These are phyloP conservation scores for Alectura lathami DNA, from an alignment of 2,113 vertebrate genomes.

Conservation along the genomic window DNA sequence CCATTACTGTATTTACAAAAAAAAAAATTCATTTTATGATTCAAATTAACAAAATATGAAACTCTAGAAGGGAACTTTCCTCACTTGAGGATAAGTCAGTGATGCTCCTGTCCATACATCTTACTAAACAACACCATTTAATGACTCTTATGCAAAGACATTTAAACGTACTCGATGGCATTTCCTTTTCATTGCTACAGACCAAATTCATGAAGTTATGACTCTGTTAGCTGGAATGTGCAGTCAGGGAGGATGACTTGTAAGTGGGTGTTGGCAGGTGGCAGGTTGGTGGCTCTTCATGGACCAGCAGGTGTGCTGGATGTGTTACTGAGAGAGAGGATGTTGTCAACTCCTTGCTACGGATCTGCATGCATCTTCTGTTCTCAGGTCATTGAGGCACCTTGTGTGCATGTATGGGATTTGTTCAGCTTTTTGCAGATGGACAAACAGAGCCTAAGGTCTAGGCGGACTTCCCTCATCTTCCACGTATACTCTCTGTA, in stretches of 20 bases:
- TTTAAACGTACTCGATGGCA: neutral
- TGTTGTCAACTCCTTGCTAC: accelerated
- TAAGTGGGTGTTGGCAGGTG: neutral
- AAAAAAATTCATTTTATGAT: neutral
- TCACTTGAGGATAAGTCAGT: neutral
- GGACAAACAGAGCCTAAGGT: neutral
- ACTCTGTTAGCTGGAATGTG: neutral
- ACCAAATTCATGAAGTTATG: neutral
- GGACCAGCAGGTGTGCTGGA: accelerated
- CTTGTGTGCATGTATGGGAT: accelerated
- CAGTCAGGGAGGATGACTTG: neutral
- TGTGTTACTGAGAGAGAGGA: neutral
- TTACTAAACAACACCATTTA: neutral
- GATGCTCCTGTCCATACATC: neutral
- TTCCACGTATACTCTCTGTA: neutral
- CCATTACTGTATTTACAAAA: neutral
- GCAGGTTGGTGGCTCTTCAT: neutral
- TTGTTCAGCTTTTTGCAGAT: neutral
- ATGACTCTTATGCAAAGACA: neutral
- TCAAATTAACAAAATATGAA: constrained; percentile 1
- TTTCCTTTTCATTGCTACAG: neutral
- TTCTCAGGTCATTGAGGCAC: neutral
- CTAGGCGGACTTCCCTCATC: neutral
- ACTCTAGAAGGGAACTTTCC: neutral
- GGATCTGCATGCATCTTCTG: neutral